Conservation (phyloP, 92 coral and sea anemone genomes). For the Porites divaricata region DNA sequence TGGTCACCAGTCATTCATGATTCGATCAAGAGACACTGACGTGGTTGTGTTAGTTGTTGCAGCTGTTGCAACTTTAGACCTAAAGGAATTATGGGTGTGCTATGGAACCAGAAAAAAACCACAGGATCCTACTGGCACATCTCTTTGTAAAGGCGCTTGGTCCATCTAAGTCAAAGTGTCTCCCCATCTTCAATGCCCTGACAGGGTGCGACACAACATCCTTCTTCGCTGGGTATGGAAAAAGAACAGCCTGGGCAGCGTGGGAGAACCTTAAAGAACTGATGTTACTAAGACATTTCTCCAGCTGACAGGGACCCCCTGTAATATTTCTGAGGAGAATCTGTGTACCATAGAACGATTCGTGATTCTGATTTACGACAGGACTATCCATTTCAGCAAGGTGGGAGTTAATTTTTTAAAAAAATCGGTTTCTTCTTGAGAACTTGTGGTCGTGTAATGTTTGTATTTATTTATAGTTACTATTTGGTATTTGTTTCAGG, state of each 20-base stretch:
- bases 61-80: background rate
- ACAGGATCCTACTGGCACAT: too few relatives aligned
- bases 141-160: too few relatives aligned
- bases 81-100: too few relatives aligned
- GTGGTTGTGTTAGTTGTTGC: background rate
- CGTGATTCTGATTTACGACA: background rate
- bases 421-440: background rate
- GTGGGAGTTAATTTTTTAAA: background rate
- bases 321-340: background rate
- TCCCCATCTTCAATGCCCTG: background rate
- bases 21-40: slow-evolving; percentile 14
- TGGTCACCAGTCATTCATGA: slow-evolving; percentile 17
- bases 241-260: too few relatives aligned
- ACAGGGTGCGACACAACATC: slow-evolving; percentile 27
- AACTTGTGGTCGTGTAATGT: too few relatives aligned
- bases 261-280: too few relatives aligned
- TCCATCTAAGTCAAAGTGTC: too few relatives aligned
- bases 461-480: too few relatives aligned
- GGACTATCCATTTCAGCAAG: background rate
- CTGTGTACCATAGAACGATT: background rate
- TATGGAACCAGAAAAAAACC: too few relatives aligned
- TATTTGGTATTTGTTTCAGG: background rate
- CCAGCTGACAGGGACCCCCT: slow-evolving; percentile 11
- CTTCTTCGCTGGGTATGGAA: slow-evolving; percentile 33
- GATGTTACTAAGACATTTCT: slow-evolving; percentile 9